phyloP scores from a whole-genome alignment of 2,797 vertebrate species.

The Lutjanus argentimaculatus region DNA sequence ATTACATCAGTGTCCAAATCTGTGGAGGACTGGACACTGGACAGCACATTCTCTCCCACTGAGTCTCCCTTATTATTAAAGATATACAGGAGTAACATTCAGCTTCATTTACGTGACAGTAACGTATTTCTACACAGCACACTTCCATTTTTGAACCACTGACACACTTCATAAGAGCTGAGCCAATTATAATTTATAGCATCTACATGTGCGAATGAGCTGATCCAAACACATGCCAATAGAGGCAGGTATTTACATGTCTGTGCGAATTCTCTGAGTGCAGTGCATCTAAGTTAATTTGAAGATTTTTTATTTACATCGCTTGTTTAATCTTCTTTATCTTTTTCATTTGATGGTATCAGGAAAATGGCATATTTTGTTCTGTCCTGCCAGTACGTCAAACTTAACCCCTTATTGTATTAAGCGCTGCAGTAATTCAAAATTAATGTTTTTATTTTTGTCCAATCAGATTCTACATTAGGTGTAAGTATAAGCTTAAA shows the following conservation, averaged over 20 bases:
- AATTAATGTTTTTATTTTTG: neutral
- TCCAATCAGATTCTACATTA: neutral
- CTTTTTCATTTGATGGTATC: neutral
- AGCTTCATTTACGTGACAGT: conserved; percentile 10
- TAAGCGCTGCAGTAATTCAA: neutral
- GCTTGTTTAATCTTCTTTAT: neutral
- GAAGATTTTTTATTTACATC: neutral
- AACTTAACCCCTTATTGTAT: neutral
- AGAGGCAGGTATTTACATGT: neutral
- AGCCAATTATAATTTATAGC: neutral
- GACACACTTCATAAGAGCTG: conserved; percentile 9
- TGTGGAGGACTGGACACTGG: conserved; percentile 31
- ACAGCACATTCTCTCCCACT: neutral
- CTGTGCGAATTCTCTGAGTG: neutral
- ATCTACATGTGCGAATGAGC: neutral
- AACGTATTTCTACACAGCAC: neutral
- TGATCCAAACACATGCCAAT: neutral
- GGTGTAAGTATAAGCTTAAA: neutral
- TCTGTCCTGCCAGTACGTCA: neutral
- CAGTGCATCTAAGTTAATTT: neutral
- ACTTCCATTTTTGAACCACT: neutral
- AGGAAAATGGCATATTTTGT: too few relatives aligned
- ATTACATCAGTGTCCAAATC: conserved; percentile 48
- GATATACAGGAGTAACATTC: conserved; percentile 4
- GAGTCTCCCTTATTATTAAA: neutral